Evolutionary conservation across 2,113 vertebrate genomes (phyloP).

Genomic region (Tilapia sparmanii): DNA sequence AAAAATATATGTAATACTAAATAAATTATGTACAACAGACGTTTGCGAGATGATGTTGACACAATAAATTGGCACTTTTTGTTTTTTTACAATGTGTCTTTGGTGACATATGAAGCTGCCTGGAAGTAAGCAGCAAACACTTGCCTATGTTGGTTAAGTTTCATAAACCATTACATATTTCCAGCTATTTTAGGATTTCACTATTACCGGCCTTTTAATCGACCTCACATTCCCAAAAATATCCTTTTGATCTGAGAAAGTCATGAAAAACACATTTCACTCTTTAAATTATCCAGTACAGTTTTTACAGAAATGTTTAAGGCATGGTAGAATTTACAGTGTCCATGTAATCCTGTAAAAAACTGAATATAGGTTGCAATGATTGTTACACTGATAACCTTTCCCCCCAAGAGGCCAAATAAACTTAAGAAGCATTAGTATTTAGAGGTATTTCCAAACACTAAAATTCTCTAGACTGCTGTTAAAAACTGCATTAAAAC

Average conservation of each 20-base stretch:
- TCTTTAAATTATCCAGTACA: background rate
- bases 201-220: background rate
- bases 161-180: background rate
- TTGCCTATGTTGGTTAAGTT: background rate
- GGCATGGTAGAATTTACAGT: background rate
- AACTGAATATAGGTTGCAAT: background rate
- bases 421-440: background rate
- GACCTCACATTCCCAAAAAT: background rate
- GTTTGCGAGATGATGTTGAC: background rate
- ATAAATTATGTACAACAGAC: conserved; percentile 14
- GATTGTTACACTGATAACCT: background rate
- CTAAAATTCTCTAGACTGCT: background rate
- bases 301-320: background rate
- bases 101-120: conserved; percentile 10
- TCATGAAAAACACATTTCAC: background rate
- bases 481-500: background rate
- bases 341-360: background rate
- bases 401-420: background rate
- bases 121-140: background rate
- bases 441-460: background rate
- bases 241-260: background rate
- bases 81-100: conserved; percentile 33
- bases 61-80: background rate
- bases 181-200: background rate
- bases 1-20: background rate